phyloP scores from a whole-genome alignment of 2,113 vertebrate genomes.

The Riparia riparia region DNA sequence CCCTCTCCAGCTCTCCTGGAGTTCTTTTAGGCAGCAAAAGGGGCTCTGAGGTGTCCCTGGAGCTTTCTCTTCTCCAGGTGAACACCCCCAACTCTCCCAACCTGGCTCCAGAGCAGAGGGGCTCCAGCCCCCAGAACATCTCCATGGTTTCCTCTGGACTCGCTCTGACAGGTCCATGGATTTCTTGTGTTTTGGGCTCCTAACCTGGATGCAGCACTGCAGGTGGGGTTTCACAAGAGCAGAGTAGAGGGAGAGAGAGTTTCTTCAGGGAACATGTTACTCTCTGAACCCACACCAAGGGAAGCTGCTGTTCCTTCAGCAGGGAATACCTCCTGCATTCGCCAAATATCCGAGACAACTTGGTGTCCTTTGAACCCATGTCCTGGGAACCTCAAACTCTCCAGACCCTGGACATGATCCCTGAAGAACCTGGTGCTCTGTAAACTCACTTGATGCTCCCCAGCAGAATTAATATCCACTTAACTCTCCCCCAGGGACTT shows the following conservation, averaged over 20 bases:
- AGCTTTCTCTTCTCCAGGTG: not conserved
- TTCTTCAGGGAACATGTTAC: not conserved
- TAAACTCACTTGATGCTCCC: not conserved
- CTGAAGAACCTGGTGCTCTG: not conserved
- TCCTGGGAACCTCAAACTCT: not conserved
- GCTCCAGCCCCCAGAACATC: not conserved
- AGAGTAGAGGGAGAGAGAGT: not conserved
- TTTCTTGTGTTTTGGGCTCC: not conserved
- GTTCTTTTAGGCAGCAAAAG: rapidly evolving
- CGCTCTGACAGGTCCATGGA: rapidly evolving
- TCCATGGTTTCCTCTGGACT: not conserved
- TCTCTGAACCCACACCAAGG: not conserved
- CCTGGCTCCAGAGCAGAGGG: not conserved
- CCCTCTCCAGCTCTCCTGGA: not conserved
- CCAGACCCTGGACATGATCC: not conserved
- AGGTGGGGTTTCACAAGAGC: not conserved
- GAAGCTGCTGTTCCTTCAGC: not conserved
- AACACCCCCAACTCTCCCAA: not conserved
- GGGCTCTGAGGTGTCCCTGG: rapidly evolving
- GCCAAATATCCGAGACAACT: not conserved
- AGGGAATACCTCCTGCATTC: not conserved
- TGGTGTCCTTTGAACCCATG: not conserved
- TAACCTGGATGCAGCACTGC: not conserved
- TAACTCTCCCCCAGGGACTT: not conserved
- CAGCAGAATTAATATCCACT: not conserved